Base-by-base conservation (phyloP, 2,113 vertebrate species). In the Calyptomena viridis region DNA sequence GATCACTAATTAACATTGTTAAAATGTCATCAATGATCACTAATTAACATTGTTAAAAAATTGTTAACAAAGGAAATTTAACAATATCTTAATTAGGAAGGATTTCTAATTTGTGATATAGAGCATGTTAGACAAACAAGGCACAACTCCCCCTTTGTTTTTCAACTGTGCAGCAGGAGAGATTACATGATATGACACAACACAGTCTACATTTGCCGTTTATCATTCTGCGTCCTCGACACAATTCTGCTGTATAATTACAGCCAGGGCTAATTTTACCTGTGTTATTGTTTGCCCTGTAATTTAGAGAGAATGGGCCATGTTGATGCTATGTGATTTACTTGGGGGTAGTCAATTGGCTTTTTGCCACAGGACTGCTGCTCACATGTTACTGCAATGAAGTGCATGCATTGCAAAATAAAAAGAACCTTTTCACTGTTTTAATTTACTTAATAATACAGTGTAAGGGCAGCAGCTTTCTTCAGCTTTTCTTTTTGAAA, bases 31-130 rank as follows among this genome's bases (percentile, higher is more conserved):
- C 95, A 94, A 94, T 97, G 97, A 98, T 98, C 97, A 93, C 95
- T 98, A 98, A 98, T 98, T 98, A 98, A 97, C 97, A 98, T 97
- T 96, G 97, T 98, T 98, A 93, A 98, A 96, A 98, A 97, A 87
- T 94, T 97, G 97, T 97, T 98, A 98, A 98, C 97, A 97, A 98
- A 98, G 96, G 97, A 98, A 97, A 97, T 96, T 96, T 97, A 97
- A 97, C 97, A 97, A 98, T 98, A 98, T 97, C 97, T 98, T 98
- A 97, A 98, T 98, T 98, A 97, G 96, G 94, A 97, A 95, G 97
- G 94, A 93, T 97, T 98, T 97, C 97, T 86, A 97, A 97, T 98
- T 97, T 98, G 97, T 92, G 96, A 98, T 96, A 89, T 53, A 96
- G 96, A 97, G 95, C 97, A 95, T 96, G 97, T 96, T 97, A 97